These are phyloP conservation scores for Zoanthus sansibaricus DNA, from an alignment of 92 coral and sea anemone genomes.

Conservation along the genomic window DNA sequence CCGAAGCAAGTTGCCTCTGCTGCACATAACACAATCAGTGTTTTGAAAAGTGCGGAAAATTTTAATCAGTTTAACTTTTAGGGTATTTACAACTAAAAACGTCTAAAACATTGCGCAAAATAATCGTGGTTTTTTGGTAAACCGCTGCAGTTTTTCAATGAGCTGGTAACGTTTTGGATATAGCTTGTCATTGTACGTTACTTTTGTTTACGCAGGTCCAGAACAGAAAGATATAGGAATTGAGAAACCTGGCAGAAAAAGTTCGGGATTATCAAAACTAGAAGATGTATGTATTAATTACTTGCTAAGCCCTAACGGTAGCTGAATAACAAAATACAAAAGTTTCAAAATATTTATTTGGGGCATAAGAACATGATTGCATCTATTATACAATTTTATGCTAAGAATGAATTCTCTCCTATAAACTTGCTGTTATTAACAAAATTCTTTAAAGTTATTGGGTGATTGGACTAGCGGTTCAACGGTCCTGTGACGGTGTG, in stretches of 20 bases:
- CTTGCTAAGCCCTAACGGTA: not conserved
- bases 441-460: too few relatives aligned
- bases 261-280: conserved; percentile 81
- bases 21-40: not conserved
- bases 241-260: conserved; percentile 62
- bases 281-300: conserved; percentile 65
- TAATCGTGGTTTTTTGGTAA: not conserved
- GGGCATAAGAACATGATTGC: not conserved
- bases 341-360: not conserved
- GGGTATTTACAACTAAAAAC: too few relatives aligned
- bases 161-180: not conserved
- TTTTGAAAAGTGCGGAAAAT: too few relatives aligned
- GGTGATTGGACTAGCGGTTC: too few relatives aligned
- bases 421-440: too few relatives aligned
- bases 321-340: not conserved
- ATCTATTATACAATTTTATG: too few relatives aligned
- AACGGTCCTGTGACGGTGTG: too few relatives aligned
- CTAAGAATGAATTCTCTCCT: too few relatives aligned
- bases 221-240: conserved; percentile 39
- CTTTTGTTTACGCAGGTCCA: conserved; percentile 25
- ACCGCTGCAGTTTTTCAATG: not conserved
- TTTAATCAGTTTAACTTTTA: too few relatives aligned
- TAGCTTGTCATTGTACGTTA: not conserved
- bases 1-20: not conserved
- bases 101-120: not conserved